Evolutionary conservation across 1,140 invertebrate species (phyloP), one percentile per base, ranked within the genome.

Genomic region (Heliconius congener): DNA sequence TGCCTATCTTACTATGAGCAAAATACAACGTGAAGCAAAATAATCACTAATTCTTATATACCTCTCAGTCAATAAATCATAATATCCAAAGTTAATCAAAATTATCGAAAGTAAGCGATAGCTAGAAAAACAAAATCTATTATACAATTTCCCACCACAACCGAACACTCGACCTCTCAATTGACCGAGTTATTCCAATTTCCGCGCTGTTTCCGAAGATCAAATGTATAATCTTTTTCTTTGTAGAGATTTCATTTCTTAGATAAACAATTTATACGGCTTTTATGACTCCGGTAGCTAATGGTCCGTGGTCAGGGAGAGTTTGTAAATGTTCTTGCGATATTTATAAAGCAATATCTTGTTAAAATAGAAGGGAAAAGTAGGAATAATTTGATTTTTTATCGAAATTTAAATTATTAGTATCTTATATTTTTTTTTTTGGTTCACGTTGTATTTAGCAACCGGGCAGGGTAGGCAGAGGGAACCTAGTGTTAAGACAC

Each of bases 151-250:
- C 71, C 37, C 6, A 34, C 30, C 34, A 39, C 66, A 39, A 4
- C 30, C 55, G 52, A 55, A 30, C 46, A 75, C 52, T n/a, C 74
- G 74, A 16, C 50, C 52, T 42, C 74, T 66, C 50, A 60, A 60
- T 75, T 77, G 76, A 52, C 66, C 70, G 46, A 73, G n/a, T 72
- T 72, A 71, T 77, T 77, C 70, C 76, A 77, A 77, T 77, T 77
- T 77, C 76, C 76, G 76, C 46, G 30, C 70, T 72, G 76, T 77
- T 77, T 77, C 66, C 76, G 76, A 27, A n/a, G 60, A 77, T 71
- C 76, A 71, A 50, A 72, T 39, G 46, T 77, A 77, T 71, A 73
- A 73, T 72, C 66, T 77, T 77, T 37, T 77, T 72, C 76, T 71
- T 66, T 27, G 30, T n/a, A 19, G 50, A 70, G 66, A 70, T 71